A percentile compares a stretch with the other conserved stretches of the same genome.
Evolutionary conservation across 2,113 vertebrate genomes (phyloP).

Genomic region (Pteronura brasiliensis): DNA sequence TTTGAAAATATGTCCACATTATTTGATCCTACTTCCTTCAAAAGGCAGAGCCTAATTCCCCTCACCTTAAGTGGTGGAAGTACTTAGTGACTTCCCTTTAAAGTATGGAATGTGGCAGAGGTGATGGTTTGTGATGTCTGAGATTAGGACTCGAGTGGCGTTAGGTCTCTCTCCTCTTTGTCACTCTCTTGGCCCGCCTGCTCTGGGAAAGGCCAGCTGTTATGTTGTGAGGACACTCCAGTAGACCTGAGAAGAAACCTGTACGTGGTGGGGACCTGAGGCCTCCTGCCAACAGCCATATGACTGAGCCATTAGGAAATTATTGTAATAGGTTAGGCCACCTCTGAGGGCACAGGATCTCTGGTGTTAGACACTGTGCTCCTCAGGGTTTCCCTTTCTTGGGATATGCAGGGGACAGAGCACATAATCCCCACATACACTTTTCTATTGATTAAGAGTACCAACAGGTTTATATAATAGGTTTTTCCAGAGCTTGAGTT

Average conservation of each 20-base stretch:
- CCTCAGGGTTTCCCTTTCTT: background rate
- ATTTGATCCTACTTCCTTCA: conserved; percentile 6
- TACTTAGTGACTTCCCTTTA: background rate
- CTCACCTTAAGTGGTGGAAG: background rate
- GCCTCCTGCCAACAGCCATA: background rate
- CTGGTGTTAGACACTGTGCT: background rate
- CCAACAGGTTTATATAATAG: background rate
- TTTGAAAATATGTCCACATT: background rate
- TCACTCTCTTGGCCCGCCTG: background rate
- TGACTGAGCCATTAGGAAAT: background rate
- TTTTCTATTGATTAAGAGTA: background rate
- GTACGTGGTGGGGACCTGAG: background rate
- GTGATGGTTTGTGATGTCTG: background rate
- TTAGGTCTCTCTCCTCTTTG: background rate
- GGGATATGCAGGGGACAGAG: background rate
- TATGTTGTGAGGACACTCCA: background rate
- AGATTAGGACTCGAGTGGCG: background rate
- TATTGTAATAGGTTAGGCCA: background rate
- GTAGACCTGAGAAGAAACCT: background rate
- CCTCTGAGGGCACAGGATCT: background rate
- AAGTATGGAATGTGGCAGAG: background rate
- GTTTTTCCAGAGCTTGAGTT: background rate
- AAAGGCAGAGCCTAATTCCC: background rate
- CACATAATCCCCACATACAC: background rate
- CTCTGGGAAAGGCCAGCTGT: background rate